Conservation (phyloP, 2,113 vertebrate genomes). For the Calidris pygmaea region DNA sequence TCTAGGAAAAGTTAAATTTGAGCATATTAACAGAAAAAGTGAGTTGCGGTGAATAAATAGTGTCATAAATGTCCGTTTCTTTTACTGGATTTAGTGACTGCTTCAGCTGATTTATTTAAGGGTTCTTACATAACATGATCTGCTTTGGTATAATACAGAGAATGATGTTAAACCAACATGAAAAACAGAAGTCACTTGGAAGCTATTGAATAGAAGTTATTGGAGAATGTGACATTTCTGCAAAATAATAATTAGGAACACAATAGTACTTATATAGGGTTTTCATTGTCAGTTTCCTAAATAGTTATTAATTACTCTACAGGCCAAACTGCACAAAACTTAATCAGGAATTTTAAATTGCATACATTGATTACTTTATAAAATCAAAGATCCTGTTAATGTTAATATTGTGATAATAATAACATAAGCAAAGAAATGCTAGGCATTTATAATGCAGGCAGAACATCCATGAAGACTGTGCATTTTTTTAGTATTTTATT, state of each 20-base stretch:
- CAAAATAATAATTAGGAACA: too few species aligned
- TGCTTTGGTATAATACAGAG: background rate
- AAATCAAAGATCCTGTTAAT: background rate
- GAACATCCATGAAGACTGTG: background rate
- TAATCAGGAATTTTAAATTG: background rate
- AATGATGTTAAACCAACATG: background rate
- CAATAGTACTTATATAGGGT: too few species aligned
- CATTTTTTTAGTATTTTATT: background rate
- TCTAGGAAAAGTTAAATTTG: background rate
- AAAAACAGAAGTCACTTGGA: background rate
- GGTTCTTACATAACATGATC: background rate
- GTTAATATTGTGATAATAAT: background rate
- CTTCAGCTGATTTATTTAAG: background rate
- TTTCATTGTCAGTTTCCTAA: background rate
- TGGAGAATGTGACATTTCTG: background rate
- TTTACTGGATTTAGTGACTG: background rate
- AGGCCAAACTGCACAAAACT: background rate
- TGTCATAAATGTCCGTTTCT: background rate
- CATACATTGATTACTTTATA: background rate
- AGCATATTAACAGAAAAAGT: background rate
- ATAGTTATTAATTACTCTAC: background rate
- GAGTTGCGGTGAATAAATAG: background rate
- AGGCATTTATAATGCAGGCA: background rate
- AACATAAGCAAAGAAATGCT: background rate
- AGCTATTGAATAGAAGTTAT: background rate